Base-by-base conservation (phyloP, 2,888 invertebrate species). In the Scaeva pyrastri region DNA sequence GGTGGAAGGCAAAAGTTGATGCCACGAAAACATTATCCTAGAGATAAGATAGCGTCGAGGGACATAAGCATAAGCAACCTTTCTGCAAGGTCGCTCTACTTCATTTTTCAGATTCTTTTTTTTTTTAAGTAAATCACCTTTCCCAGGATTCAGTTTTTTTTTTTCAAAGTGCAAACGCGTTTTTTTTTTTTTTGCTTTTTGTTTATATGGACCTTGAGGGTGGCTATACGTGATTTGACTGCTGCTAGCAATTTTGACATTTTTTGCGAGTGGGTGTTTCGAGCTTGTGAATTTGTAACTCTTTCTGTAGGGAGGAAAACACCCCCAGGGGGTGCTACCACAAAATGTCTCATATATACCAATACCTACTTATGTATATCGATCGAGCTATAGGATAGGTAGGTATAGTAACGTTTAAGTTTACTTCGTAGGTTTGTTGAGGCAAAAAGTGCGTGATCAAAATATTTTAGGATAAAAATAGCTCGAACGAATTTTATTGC, bases 91-190 rank as follows among this genome's bases (percentile, higher is more conserved):
- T 75, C 55, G 68, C 72, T 72, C 21, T 52, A 16, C n/a, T 8
- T 60, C 16, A 52, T 72, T 31, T 26, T n/a, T n/a, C n/a, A n/a
- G n/a, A 31, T 31, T 31, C 31, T 31, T 31, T 31, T n/a, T 52
- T 43, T n/a, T 12, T 26, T 39, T 36, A 71, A 70, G 74, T 79
- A 79, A 79, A 74, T 84, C 79, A 79, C 50, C 58, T 78, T 48
- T 55, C 55, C 55, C 62, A 73, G 73, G 39, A 23, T 64, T 19
- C 10, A n/a, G 21, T n/a, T 0, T 12, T 31, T 8, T 31, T 31
- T 31, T 31, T 31, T 31, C 1, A 55, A 56, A 70, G 39, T 55
- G 50, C 21, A 16, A 62, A 64, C 16, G 23, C 45, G 12, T 16
- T 16, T 16, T 11, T 43, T 43, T 16, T 50, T 12, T 21, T 1